These are phyloP conservation scores for Oscheius onirici DNA, from an alignment of 2,888 invertebrate species.

Conservation along the genomic window DNA sequence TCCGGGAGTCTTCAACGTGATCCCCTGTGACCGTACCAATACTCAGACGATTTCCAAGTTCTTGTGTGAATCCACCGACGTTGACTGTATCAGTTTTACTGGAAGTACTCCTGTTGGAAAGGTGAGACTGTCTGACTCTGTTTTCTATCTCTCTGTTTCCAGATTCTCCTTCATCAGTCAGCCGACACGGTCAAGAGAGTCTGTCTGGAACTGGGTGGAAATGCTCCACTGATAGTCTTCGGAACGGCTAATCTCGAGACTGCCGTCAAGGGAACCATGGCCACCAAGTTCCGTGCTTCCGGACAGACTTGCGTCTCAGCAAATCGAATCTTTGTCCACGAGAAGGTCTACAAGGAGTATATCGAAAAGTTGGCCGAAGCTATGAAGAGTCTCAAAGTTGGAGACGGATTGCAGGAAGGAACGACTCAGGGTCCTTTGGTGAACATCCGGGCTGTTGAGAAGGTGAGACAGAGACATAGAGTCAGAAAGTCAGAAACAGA, in stretches of 20 bases:
- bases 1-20: constrained; percentile 87
- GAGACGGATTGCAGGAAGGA: constrained; percentile 81
- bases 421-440: constrained; percentile 90
- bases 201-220: constrained; percentile 94
- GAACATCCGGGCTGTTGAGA: constrained; percentile 84
- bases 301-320: constrained; percentile 95
- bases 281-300: constrained; percentile 91
- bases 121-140: too few species aligned
- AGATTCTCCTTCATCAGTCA: constrained; percentile 81
- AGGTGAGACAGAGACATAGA: too few species aligned
- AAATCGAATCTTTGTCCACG: constrained; percentile 86
- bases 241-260: constrained; percentile 86
- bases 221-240: constrained; percentile 97
- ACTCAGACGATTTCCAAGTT: constrained; percentile 80
- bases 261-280: constrained; percentile 86
- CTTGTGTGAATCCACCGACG: constrained; percentile 84
- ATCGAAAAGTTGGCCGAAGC: constrained; percentile 78
- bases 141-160: too few species aligned
- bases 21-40: constrained; percentile 79
- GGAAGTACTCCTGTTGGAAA: constrained; percentile 91
- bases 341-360: constrained; percentile 82
- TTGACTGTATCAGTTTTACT: constrained; percentile 93
- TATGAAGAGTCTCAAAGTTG: constrained; percentile 77
- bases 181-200: constrained; percentile 87
- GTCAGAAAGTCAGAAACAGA: too few species aligned